These are phyloP conservation scores for Cantharis flavilabris DNA, from an alignment of 2,888 invertebrate species.

Conservation along the genomic window DNA sequence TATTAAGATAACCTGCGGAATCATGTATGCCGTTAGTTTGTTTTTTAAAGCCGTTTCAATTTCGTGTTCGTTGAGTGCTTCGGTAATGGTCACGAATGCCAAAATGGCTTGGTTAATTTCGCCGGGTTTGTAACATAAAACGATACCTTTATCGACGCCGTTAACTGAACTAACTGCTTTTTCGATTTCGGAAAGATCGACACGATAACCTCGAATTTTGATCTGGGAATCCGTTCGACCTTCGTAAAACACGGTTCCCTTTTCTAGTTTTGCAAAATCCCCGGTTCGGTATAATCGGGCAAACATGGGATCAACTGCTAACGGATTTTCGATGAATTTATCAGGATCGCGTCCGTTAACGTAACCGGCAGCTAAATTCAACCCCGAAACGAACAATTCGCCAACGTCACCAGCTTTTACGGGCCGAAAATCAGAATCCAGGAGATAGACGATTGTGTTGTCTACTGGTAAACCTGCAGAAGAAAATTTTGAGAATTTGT, in stretches of 20 bases:
- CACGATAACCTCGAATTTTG: conserved; percentile 85
- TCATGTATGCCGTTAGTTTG: conserved; percentile 75
- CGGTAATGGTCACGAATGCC: conserved; percentile 63
- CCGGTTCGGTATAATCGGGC: conserved; percentile 81
- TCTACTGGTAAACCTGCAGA: conserved; percentile 72
- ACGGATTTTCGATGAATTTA: conserved; percentile 76
- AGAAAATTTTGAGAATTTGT: not conserved
- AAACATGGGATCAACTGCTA: conserved; percentile 69
- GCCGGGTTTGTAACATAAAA: conserved; percentile 75
- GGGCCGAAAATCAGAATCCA: conserved; percentile 74
- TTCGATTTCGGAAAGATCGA: conserved; percentile 85
- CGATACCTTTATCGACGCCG: conserved; percentile 65
- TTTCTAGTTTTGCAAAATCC: conserved; percentile 76
- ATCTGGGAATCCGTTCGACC: conserved; percentile 83
- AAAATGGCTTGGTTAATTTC: conserved; percentile 73
- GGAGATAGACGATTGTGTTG: conserved; percentile 79
- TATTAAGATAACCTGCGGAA: conserved; percentile 75
- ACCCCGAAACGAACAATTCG: conserved; percentile 81
- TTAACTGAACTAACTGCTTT: conserved; percentile 67
- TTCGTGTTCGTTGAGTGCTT: conserved; percentile 59
- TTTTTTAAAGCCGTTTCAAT: conserved; percentile 69
- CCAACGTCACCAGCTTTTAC: conserved; percentile 77
- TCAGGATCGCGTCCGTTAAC: conserved; percentile 75
- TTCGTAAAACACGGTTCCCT: conserved; percentile 71
- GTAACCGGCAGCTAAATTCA: conserved; percentile 81